Evolutionary conservation across 2,113 vertebrate species (phyloP).

Genomic region (Cyanoliseus patagonus): DNA sequence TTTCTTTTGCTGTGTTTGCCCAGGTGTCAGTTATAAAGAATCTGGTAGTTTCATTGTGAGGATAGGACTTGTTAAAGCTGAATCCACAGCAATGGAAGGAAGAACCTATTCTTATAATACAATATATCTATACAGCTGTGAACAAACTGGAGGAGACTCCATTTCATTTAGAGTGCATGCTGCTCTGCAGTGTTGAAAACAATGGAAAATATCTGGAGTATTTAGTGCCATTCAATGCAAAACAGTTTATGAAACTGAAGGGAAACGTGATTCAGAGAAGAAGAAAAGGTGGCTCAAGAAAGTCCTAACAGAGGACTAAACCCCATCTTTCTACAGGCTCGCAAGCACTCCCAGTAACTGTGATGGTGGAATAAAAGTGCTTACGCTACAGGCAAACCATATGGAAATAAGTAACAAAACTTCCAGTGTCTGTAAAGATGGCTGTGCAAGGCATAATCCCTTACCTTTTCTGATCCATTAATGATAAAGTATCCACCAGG

Average conservation of each 20-base stretch:
- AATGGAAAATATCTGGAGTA: not conserved
- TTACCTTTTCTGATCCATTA: constrained; percentile 98
- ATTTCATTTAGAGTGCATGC: not conserved
- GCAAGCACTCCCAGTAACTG: not conserved
- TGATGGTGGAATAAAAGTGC: not conserved
- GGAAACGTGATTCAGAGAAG: not conserved
- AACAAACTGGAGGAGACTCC: not conserved
- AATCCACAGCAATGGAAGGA: not conserved
- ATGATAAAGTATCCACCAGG: constrained; percentile 99
- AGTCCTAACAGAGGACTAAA: not conserved
- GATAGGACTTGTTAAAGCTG: not conserved
- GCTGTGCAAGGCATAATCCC: not conserved
- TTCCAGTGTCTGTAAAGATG: not conserved
- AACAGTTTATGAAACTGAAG: not conserved
- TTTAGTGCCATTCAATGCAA: not conserved
- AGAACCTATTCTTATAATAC: not conserved
- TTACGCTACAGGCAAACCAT: not conserved
- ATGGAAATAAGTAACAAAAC: not conserved
- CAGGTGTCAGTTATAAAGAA: not conserved
- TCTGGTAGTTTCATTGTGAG: not conserved
- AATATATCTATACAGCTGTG: not conserved
- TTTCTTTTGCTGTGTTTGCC: not conserved
- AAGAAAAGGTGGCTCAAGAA: not conserved
- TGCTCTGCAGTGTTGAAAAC: not conserved
- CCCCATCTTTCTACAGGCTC: not conserved